phyloP scores from a whole-genome alignment of 2,888 invertebrate genomes.

The Brachyptera risi region DNA sequence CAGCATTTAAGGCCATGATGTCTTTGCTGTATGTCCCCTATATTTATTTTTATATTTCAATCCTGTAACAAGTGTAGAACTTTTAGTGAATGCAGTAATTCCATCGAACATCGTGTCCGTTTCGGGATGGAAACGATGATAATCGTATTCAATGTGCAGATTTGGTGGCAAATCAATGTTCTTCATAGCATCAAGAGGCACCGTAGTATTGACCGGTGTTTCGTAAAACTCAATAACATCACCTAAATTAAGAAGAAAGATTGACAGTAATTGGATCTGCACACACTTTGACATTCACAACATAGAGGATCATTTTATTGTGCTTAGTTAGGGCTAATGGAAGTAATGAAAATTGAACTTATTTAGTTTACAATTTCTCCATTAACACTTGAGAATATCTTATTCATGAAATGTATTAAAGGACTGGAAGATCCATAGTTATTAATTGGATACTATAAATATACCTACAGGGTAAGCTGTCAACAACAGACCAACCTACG shows the following conservation, averaged over 20 bases:
- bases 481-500: too few species aligned
- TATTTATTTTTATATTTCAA: conserved; percentile 79
- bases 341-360: too few species aligned
- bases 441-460: too few species aligned
- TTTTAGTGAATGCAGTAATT: conserved; percentile 76
- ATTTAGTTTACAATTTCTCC: too few species aligned
- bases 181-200: conserved; percentile 70
- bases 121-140: conserved; percentile 79
- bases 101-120: conserved; percentile 71
- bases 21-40: conserved; percentile 62
- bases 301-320: too few species aligned
- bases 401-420: too few species aligned
- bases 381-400: too few species aligned
- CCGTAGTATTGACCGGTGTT: conserved; percentile 62
- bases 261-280: too few species aligned
- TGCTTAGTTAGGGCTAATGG: too few species aligned
- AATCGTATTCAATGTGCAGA: conserved; percentile 76
- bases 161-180: conserved; percentile 78
- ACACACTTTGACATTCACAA: conserved; percentile 39
- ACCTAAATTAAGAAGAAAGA: too few species aligned
- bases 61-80: conserved; percentile 80
- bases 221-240: conserved; percentile 69
- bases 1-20: conserved; percentile 57
- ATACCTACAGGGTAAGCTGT: too few species aligned
- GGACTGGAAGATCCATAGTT: too few species aligned